phyloP scores from a whole-genome alignment of 2,888 invertebrate genomes.

The Drosophila glabriapex region DNA sequence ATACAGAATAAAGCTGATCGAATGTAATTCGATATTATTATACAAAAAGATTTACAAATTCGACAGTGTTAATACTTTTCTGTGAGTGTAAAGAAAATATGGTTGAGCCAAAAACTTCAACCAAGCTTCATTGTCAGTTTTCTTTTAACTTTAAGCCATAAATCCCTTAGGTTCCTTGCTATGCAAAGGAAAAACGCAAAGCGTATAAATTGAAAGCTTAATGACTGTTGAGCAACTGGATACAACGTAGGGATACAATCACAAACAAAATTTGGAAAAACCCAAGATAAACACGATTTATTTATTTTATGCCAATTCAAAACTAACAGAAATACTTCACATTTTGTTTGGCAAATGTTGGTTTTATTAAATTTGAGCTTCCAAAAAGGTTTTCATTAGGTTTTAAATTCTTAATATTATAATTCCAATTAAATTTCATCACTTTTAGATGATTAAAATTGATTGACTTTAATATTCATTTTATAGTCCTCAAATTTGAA shows the following conservation, averaged over 20 bases:
- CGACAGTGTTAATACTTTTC: slow-evolving; percentile 1
- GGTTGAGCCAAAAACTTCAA: background rate
- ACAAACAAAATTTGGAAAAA: background rate
- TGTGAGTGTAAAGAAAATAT: background rate
- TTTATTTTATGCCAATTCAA: background rate
- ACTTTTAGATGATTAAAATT: background rate
- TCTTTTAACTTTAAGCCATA: background rate
- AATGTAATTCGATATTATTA: slow-evolving; percentile 32
- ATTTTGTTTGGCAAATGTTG: background rate
- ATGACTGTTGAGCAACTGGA: background rate
- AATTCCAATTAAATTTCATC: background rate
- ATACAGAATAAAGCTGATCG: slow-evolving; percentile 23
- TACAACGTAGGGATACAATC: background rate
- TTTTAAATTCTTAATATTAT: background rate
- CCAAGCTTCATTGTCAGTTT: background rate
- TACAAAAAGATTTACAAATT: background rate
- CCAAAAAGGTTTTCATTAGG: background rate
- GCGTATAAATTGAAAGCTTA: slow-evolving; percentile 4
- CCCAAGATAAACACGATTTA: background rate
- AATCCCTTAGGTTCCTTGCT: background rate
- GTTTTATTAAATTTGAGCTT: too few species aligned
- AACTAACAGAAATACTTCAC: background rate
- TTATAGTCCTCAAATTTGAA: background rate
- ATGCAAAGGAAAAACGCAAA: background rate
- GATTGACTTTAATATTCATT: background rate